Evolutionary conservation across 2,113 vertebrate species (phyloP), one percentile per base, ranked within the genome.

Genomic region (Hemibagrus wyckioides): DNA sequence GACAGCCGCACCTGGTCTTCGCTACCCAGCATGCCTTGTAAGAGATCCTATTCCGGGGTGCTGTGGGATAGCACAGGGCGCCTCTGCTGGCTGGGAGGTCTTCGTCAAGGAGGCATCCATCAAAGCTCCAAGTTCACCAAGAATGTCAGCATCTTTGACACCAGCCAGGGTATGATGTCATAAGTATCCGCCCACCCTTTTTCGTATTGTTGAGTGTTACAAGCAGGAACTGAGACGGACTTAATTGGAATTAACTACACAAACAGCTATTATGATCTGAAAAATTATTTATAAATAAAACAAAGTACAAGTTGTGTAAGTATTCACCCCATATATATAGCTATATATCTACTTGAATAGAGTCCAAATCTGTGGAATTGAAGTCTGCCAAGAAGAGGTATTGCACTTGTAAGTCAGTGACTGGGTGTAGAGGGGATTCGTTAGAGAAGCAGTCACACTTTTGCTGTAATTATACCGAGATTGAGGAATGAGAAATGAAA

Each of bases 101-200:
- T 99, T 87, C 93, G 97, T 44, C 98, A 99, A 89, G 97, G 97
- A 0, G 96, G 97, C 8, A 95, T 96, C 88, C 98, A 99, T 94
- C 95, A 97, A 50, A 96, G 95, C 90, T 99, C 98, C 91, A 99
- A 99, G 93, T 99, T 99, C 92, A 97, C 98, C 90, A 97, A 96
- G 93, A 99, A 97, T 0, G 94, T 99, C 93, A 98, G 99, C 21
- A 92, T 98, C 85, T 99, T 99, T 10, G 96, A 99, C 93, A 93
- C 97, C 80, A 97, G 95, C 28, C 97, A 99, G 92, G 98, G 98
- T 99, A 93, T 76, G 36, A 23, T 48, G 39, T 14, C 3, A 71
- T 6, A 59, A 81, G 11, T 59, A 41, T 59, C 59, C 79, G 1
- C 30, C 4, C 30, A 6, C n/a, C n/a, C 0, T 9, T 79, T 80